Base-by-base conservation (phyloP, 64 coral and sea anemone genomes). In the Dendronephthya gigantea region DNA sequence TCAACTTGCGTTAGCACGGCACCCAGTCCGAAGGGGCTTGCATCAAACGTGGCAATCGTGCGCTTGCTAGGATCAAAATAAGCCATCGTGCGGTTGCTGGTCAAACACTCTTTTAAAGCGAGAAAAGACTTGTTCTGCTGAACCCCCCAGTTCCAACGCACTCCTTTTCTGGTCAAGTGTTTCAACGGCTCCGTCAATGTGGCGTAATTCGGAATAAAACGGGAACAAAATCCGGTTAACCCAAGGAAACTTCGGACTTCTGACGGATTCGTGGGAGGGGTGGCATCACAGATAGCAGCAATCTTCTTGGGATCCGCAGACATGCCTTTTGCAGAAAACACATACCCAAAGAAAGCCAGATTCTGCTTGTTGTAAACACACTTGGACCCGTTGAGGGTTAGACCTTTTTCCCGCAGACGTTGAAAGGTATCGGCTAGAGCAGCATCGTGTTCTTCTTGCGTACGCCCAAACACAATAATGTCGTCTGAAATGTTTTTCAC, bases 401-500 rank as follows among this genome's bases (percentile, higher is more conserved):
- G 69, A 4, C 69, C 69, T 16, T 76, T 76, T 76, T 76, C 69
- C 10, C 69, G 23, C 12, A 76, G n/a, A 38, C 69, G 69, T 29
- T 76, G 69, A 29, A 76, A 76, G n/a, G 17, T 34, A 4, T 2
- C 69, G 3, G 69, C 69, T 2, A 76, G 31, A 14, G n/a, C 69
- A 31, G 23, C 4, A 27, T 76, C 69, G 17, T 76, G 69, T 29
- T 76, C 69, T 34, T 76, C 69, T 34, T 76, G 69, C 2, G 69
- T 35, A 29, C 69, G 69, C 69, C 72, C 28, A 7, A 33, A 79
- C 72, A 79, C 72, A 19, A 79, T 39, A 29, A 79, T 36, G 7
- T 79, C 72, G 36, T 79, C 72, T 5, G 72, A 79, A 33, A 79
- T 79, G 36, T 79, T 79, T 33, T 79, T 79, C 1, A 79, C 72